Base-by-base conservation (phyloP, 2,113 vertebrate species). In the Pagrus major region DNA sequence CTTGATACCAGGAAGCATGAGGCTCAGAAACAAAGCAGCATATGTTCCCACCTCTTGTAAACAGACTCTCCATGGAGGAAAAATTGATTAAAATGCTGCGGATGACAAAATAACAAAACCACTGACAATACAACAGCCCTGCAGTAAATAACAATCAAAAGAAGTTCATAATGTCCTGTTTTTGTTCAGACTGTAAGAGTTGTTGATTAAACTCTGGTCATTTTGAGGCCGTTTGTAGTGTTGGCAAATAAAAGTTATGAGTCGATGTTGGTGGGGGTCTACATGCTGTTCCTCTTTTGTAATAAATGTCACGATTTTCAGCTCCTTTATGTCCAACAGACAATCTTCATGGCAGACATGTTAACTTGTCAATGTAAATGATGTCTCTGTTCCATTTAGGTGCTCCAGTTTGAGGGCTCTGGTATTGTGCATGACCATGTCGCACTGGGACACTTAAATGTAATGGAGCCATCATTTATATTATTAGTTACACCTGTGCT, bases 71-170 rank as follows among this genome's bases (percentile, higher is more conserved):
- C 31, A n/a, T 51, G 4, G 31, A 25, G 46, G 16, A 9, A 74
- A 55, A 72, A 52, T 8, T 61, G n/a, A 85, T 75, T 59, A 37
- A 73, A 85, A 76, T 23, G 42, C 69, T 23, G 29, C 11, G 0
- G 67, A 61, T 51, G 52, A 80, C 44, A 58, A 80, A 70, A 75
- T 25, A 74, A 69, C 27, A 72, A n/a, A 68, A n/a, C 20, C n/a
- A 16, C 42, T 58, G 74, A 64, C 25, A 56, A 23, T 18, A 70
- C 46, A 80, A 25, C 25, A 33, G 44, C 71, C 41, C 65, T 18
- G 31, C 23, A 70, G 80, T 67, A 89, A 89, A 88, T 56, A 81
- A 37, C 73, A 72, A 76, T 81, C 65, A 81, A 42, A 31, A 31
- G 47, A 55, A 72, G 71, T 44, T 84, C 81, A 80, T 85, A 74